These are phyloP conservation scores for Excalfactoria chinensis DNA, from an alignment of 2,113 vertebrate genomes.

Conservation along the genomic window DNA sequence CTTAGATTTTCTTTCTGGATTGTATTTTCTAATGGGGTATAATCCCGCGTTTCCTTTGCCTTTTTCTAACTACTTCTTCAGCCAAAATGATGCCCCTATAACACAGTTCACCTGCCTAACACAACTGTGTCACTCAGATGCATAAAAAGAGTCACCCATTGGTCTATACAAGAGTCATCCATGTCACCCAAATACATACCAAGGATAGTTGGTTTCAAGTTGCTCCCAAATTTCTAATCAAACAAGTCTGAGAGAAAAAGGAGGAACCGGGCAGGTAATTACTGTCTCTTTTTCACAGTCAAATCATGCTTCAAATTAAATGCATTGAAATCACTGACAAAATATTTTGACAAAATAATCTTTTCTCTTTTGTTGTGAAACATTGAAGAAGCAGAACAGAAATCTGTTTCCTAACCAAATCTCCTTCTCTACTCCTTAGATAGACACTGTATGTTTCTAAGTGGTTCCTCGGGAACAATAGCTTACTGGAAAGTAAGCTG, in stretches of 20 bases:
- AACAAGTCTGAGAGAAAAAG: slow-evolving; percentile 7
- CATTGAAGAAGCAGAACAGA: neutral
- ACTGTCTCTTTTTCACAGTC: slow-evolving; percentile 22
- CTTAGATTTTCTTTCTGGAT: neutral
- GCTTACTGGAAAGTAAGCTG: neutral
- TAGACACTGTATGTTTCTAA: neutral
- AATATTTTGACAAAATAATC: slow-evolving; percentile 42
- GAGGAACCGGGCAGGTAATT: slow-evolving; percentile 44
- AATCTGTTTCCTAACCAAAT: neutral
- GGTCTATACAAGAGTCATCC: neutral
- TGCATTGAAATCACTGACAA: slow-evolving; percentile 35
- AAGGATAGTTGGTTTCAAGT: neutral
- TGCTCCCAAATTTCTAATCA: slow-evolving; percentile 37
- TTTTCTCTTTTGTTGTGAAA: neutral
- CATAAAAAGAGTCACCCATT: neutral
- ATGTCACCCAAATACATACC: neutral
- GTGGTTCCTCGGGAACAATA: neutral
- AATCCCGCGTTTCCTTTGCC: neutral
- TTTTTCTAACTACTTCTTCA: neutral
- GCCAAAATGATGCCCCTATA: neutral
- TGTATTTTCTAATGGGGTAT: neutral
- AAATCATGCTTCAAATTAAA: slow-evolving; percentile 41
- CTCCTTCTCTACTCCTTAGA: neutral
- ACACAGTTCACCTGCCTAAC: neutral
- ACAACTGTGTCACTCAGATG: neutral